Evolutionary conservation across 2,797 vertebrate genomes (phyloP).

Genomic region (Miichthys miiuy): DNA sequence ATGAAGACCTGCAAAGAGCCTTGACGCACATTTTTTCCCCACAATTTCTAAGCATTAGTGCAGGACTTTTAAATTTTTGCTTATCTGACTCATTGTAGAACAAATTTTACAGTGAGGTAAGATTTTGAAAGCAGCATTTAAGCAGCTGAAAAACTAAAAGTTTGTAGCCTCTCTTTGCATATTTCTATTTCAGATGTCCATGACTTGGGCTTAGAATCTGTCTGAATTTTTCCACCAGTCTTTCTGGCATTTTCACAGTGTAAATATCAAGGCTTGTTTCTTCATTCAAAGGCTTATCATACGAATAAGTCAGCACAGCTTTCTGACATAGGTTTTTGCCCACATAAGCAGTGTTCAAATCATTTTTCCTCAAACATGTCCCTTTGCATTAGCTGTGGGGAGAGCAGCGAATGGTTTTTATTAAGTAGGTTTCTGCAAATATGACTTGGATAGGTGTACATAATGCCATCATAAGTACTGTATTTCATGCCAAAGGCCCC

Average conservation of each 20-base stretch:
- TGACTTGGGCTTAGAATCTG: constrained; percentile 52
- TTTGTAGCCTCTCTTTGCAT: constrained; percentile 30
- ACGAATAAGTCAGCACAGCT: constrained; percentile 65
- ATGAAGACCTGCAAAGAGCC: constrained; percentile 55
- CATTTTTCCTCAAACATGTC: constrained; percentile 71
- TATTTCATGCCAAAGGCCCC: constrained; percentile 58
- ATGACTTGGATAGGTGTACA: constrained; percentile 81
- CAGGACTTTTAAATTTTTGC: constrained; percentile 41
- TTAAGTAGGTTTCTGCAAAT: constrained; percentile 81
- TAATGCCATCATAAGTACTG: constrained; percentile 81
- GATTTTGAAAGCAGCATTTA: constrained; percentile 60
- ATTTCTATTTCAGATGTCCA: constrained; percentile 56
- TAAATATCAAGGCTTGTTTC: constrained; percentile 67
- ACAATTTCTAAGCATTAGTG: constrained; percentile 47
- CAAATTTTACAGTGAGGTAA: constrained; percentile 65
- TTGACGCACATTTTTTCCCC: constrained; percentile 23
- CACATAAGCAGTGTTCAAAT: constrained; percentile 69
- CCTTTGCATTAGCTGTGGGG: constrained; percentile 86
- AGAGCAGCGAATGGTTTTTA: constrained; percentile 88
- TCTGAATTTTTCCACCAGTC: constrained; percentile 44
- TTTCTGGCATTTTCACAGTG: constrained; percentile 56
- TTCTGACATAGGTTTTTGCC: constrained; percentile 51
- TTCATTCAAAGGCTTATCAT: constrained; percentile 62
- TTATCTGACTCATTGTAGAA: constrained; percentile 62
- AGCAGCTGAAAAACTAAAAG: constrained; percentile 41